These are phyloP conservation scores for Macrobrachium nipponense DNA, from an alignment of 1,140 invertebrate genomes.

Conservation along the genomic window DNA sequence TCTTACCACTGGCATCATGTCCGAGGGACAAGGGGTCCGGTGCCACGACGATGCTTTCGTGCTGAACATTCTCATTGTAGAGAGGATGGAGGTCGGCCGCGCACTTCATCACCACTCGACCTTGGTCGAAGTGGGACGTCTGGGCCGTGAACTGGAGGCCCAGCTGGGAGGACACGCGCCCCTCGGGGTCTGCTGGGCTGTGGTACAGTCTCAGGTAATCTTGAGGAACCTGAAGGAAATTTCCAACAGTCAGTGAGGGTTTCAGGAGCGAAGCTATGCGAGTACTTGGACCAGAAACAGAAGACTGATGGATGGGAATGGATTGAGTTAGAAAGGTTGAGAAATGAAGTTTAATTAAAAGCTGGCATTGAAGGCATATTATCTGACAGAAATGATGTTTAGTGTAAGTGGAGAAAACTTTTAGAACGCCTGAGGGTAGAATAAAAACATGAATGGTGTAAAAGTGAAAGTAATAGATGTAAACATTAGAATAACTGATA, in stretches of 20 bases:
- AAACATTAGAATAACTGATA: too few relatives aligned
- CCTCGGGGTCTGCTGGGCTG: constrained; percentile 9
- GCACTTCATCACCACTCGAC: constrained; percentile 38
- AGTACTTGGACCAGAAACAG: neutral
- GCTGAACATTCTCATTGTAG: constrained; percentile 19
- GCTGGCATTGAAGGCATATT: too few relatives aligned
- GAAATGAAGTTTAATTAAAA: too few relatives aligned
- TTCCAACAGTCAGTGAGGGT: neutral
- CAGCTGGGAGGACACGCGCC: constrained; percentile 38
- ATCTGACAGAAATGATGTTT: too few relatives aligned
- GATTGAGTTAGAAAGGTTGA: too few relatives aligned
- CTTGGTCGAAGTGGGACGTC: constrained; percentile 41
- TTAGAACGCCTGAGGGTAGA: too few relatives aligned
- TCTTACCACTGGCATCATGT: constrained; percentile 46
- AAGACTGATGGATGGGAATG: neutral
- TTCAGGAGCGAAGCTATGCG: too few relatives aligned
- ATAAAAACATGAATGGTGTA: too few relatives aligned
- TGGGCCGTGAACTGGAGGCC: constrained; percentile 41
- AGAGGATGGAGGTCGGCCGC: constrained; percentile 21
- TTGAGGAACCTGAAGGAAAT: constrained; percentile 41
- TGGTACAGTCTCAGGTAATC: constrained; percentile 42
- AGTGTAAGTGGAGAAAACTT: too few relatives aligned
- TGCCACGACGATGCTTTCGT: constrained; percentile 40
- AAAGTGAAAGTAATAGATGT: too few relatives aligned
- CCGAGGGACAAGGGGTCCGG: constrained; percentile 38